phyloP scores from a whole-genome alignment of 2,113 vertebrate species.

The Bubo blakistoni region DNA sequence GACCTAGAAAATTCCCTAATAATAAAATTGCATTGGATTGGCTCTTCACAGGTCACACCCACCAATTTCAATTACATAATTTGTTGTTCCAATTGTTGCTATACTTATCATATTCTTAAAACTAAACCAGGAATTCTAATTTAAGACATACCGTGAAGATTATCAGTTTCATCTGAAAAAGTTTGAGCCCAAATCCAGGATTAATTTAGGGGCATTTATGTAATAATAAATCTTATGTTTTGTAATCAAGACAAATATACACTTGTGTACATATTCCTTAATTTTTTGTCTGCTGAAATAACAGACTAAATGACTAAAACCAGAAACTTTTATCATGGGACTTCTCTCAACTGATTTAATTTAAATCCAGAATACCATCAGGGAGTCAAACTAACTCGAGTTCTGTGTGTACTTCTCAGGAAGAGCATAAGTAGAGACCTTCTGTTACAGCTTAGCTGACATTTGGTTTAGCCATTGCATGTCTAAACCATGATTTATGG shows the following conservation, averaged over 20 bases:
- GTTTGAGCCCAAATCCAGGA: neutral
- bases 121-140: neutral
- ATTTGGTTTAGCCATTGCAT: neutral
- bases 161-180: neutral
- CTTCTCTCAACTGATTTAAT: neutral
- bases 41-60: neutral
- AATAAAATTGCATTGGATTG: neutral
- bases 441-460: neutral
- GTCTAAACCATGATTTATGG: neutral
- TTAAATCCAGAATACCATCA: neutral
- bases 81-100: neutral
- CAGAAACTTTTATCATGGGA: neutral
- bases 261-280: neutral
- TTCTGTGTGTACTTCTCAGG: neutral
- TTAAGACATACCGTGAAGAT: neutral
- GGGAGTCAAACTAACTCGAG: neutral
- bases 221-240: neutral
- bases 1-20: neutral
- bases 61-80: neutral
- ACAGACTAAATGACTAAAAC: neutral
- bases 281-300: neutral
- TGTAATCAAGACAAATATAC: neutral
- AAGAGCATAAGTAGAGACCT: neutral
- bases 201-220: neutral
- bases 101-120: neutral